Conservation (phyloP, 2,113 vertebrate species). For the Chaenogobius annularis region DNA sequence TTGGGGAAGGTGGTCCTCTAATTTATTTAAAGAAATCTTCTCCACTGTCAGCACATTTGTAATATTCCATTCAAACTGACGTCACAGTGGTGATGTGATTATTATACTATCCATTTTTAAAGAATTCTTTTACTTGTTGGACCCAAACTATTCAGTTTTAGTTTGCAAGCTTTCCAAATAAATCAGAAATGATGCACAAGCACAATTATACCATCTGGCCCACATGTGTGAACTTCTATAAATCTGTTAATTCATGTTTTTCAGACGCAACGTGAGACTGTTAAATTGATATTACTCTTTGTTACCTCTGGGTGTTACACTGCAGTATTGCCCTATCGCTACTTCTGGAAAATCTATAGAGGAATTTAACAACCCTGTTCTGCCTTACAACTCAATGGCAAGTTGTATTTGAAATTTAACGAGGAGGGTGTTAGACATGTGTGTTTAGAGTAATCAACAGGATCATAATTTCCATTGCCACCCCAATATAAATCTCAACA, state of each 20-base stretch:
- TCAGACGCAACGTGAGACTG: neutral
- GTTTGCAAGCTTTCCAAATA: neutral
- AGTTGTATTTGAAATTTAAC: neutral
- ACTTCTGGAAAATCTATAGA: neutral
- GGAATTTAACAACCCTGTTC: neutral
- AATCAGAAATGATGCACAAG: constrained; percentile 1
- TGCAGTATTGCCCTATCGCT: neutral
- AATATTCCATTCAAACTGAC: neutral
- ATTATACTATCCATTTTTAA: constrained; percentile 1
- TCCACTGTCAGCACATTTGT: neutral
- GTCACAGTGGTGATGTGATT: neutral
- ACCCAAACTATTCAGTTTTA: neutral
- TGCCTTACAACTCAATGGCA: neutral
- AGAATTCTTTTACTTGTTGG: neutral
- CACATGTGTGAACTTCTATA: constrained; percentile 1
- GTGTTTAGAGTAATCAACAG: neutral
- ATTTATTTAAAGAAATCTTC: neutral
- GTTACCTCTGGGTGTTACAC: constrained; percentile 8
- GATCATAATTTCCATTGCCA: neutral
- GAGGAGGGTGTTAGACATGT: neutral
- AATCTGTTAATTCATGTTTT: constrained; percentile 7
- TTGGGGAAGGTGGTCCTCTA: neutral
- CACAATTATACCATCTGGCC: constrained; percentile 1
- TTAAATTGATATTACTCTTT: neutral
- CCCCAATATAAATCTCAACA: neutral